Evolutionary conservation across 2,797 vertebrate species (phyloP).

Genomic region (Falco rusticolus): DNA sequence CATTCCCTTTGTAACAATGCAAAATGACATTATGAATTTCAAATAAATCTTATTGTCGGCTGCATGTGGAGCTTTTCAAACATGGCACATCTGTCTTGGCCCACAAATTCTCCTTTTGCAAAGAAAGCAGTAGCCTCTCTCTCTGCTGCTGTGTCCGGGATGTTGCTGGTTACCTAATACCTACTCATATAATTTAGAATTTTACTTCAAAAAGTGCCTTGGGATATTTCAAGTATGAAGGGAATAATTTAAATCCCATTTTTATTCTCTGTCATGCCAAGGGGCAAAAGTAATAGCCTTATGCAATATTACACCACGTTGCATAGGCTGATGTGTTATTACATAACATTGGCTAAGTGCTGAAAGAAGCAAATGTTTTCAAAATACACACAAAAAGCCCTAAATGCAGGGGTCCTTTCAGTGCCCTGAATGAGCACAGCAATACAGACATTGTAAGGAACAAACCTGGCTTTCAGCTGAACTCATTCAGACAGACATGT

Average conservation of each 20-base stretch:
- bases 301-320: neutral
- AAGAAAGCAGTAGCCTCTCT: neutral
- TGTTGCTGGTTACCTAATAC: neutral
- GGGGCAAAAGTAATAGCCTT: slow-evolving; percentile 37
- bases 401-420: neutral
- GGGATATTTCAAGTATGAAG: slow-evolving; percentile 29
- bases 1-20: neutral
- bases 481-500: neutral
- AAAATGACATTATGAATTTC: neutral
- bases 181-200: neutral
- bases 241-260: slow-evolving; percentile 21
- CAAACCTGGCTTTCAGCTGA: neutral
- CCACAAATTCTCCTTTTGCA: neutral
- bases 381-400: neutral
- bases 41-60: neutral
- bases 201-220: neutral
- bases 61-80: neutral
- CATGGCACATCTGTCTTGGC: neutral
- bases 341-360: neutral
- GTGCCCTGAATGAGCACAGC: neutral
- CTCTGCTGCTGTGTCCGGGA: neutral
- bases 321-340: slow-evolving; percentile 4
- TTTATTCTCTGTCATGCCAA: slow-evolving; percentile 31
- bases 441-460: neutral
- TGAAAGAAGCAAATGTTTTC: slow-evolving; percentile 3